phyloP scores from a whole-genome alignment of 2,888 invertebrate species.

The Eustalomyia histrio region DNA sequence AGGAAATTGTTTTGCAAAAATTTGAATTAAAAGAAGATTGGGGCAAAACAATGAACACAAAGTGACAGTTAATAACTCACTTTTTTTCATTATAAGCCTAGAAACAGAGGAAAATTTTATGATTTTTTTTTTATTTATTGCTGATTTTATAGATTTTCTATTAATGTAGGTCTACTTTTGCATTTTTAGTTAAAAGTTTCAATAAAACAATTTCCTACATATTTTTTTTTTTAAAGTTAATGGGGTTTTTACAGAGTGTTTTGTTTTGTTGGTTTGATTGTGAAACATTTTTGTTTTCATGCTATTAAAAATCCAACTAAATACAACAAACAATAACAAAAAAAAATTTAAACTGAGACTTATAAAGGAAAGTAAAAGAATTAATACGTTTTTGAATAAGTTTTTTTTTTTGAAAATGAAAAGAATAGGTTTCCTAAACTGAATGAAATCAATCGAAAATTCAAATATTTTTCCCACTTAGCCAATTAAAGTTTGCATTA shows the following conservation, averaged over 20 bases:
- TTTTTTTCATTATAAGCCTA: not conserved
- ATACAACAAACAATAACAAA: conserved; percentile 14
- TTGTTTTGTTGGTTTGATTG: conserved; percentile 8
- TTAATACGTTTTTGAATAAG: not conserved
- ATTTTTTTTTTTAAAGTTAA: not conserved
- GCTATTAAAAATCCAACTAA: not conserved
- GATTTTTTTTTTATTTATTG: not conserved
- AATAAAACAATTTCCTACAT: conserved; percentile 15
- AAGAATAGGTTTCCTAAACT: too few relatives aligned
- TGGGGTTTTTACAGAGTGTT: not conserved
- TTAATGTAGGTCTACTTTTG: conserved; percentile 21
- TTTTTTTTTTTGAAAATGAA: too few relatives aligned
- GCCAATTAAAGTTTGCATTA: too few relatives aligned
- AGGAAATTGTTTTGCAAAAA: conserved; percentile 33
- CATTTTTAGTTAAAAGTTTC: not conserved
- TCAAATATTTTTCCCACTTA: too few relatives aligned
- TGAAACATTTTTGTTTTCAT: conserved; percentile 1
- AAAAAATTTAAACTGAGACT: not conserved
- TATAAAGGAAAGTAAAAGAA: not conserved
- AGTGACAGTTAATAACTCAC: not conserved
- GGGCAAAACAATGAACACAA: not conserved
- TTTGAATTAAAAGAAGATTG: not conserved
- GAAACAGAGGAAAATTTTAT: not conserved
- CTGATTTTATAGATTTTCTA: conserved; percentile 2
- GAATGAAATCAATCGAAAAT: too few relatives aligned